Evolutionary conservation across 2,888 invertebrate species (phyloP), one percentile per base, ranked within the genome.

Genomic region (Hirtodrosophila duncani): DNA sequence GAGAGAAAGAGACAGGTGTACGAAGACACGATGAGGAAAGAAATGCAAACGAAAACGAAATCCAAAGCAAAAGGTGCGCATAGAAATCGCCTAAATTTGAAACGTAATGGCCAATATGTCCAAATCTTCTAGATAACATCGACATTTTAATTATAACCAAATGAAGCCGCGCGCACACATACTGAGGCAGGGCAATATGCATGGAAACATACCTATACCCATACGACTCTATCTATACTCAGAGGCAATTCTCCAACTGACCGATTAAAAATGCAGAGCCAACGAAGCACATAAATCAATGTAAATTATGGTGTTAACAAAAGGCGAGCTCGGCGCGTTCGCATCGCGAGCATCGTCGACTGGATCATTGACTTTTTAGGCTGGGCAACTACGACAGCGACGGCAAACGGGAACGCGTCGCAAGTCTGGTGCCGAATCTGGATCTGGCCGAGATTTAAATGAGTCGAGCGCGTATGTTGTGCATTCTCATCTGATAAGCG

Each of bases 241-340:
- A 80, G 82, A 77, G 80, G 68, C 82, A 77, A 78, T n/a, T 30
- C 21, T 53, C 48, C 51, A 45, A 55, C 60, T 81, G 81, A 74
- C 82, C 75, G 75, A 77, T 77, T 77, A 77, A 77, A 77, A 82
- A 77, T 80, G 78, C 75, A 80, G 82, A 77, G 80, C 68, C 82
- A 77, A 78, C 81, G 74, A 64, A 64, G 61, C 70, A 67, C 81
- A 83, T 82, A 82, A 82, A 82, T 82, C 82, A 82, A 83, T 82
- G 84, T 82, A 82, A 82, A 82, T 82, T 82, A 82, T 80, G 72
- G 84, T 81, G 84, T 82, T 78, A 83, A 83, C 82, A 82, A 83
- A 83, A 83, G 83, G 74, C 81, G 53, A 71, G 63, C 74, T 65
- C 74, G 53, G 70, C 71, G 77, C 71, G 63, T 53, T 71, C 57